Conservation (phyloP, 2,888 invertebrate species). For the Heliconius cydno region DNA sequence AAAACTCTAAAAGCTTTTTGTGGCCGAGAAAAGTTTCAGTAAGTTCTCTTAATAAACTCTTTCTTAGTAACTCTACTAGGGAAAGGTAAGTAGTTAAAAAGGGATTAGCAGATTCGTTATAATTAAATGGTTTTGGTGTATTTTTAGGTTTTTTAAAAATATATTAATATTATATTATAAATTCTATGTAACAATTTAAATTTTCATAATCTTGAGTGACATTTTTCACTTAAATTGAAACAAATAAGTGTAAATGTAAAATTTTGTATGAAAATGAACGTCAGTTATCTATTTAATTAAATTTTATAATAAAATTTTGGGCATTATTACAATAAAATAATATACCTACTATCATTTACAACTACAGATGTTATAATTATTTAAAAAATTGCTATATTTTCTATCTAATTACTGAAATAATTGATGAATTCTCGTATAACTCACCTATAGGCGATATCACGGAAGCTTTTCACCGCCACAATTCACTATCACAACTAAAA, state of each 20-base stretch:
- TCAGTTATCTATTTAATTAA: not conserved
- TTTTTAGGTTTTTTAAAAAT: not conserved
- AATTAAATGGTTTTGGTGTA: no score
- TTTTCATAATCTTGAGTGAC: not conserved
- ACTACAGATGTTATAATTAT: not conserved
- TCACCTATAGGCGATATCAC: conserved; percentile 54
- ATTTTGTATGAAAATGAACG: no score
- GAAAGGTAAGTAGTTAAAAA: not conserved
- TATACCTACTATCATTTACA: not conserved
- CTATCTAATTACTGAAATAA: no score
- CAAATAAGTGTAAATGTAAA: no score
- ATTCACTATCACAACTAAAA: conserved; percentile 20
- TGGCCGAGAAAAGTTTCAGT: conserved; percentile 7
- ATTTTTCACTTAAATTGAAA: not conserved
- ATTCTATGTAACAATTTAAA: not conserved
- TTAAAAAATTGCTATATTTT: no score
- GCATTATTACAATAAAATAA: not conserved
- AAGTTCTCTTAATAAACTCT: conserved; percentile 16
- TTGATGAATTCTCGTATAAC: conserved; percentile 37
- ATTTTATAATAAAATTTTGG: not conserved
- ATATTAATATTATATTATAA: not conserved
- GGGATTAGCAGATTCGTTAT: not conserved
- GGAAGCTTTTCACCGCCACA: conserved; percentile 48
- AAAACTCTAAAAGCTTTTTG: conserved; percentile 21
- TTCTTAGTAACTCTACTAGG: not conserved